Conservation (phyloP, 2,888 invertebrate genomes). For the Oligia fasciuncula region DNA sequence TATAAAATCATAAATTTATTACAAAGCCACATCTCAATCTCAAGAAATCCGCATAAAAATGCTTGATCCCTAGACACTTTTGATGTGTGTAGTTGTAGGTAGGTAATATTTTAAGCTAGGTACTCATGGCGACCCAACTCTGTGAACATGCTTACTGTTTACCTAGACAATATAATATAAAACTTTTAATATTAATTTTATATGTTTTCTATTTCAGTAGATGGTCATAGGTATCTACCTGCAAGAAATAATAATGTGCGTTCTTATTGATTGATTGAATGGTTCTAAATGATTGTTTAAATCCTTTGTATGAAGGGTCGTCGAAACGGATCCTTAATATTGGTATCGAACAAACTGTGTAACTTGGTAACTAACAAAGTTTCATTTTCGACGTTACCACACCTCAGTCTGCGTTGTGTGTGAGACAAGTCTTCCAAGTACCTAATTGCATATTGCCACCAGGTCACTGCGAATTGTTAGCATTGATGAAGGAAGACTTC, state of each 20-base stretch:
- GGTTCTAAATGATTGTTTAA: too few species aligned
- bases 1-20: too few species aligned
- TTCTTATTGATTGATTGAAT: not conserved
- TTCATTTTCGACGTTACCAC: conserved; percentile 4
- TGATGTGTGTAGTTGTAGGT: not conserved
- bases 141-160: not conserved
- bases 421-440: conserved; percentile 2
- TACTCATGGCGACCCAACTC: not conserved
- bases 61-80: too few species aligned
- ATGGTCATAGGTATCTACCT: not conserved
- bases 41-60: too few species aligned
- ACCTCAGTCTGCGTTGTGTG: not conserved
- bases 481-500: conserved; percentile 91
- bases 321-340: not conserved
- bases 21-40: too few species aligned
- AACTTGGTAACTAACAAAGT: conserved; percentile 68
- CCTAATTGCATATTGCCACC: conserved; percentile 11
- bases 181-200: not conserved
- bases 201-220: not conserved
- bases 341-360: conserved; percentile 69
- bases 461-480: conserved; percentile 91
- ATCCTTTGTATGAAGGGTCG: not conserved
- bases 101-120: not conserved
- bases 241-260: not conserved
- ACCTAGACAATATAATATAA: not conserved